Evolutionary conservation across 2,888 invertebrate species (phyloP), one percentile per base, ranked within the genome.

Genomic region (Lycophotia porphyrea): DNA sequence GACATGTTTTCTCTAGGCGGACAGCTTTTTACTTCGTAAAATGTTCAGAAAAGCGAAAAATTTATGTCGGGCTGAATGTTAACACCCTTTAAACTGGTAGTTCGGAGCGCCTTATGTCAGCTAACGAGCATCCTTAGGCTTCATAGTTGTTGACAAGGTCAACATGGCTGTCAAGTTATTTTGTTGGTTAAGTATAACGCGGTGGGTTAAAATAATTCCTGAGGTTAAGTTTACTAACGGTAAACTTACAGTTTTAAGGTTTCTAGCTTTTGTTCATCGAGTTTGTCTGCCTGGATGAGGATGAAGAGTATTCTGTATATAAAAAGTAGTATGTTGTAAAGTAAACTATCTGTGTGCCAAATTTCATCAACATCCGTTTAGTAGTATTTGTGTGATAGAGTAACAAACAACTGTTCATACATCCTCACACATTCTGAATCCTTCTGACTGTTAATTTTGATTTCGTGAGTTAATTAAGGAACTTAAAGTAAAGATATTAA

Each of bases 21-120:
- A 82, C 87, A 82, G 86, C 90, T 88, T 90, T 92, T 90, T 89
- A 86, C 84, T 84, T 73, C 72, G 80, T 88, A 88, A 89, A 89
- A 90, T 91, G 89, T 89, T 84, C 82, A 83, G 87, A 88, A 90
- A 90, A 90, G 85, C 88, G 87, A 88, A 89, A 90, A 89, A 84
- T 91, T 92, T 91, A 90, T 88, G 88, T 85, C 86, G 83, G 87
- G 84, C 71, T 75, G 85, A 86, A 88, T 89, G 90, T 91, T 90
- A 90, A 91, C 91, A 91, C 87, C 80, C 86, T 83, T 84, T 87
- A 87, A 89, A 89, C 86, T 84, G 86, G 84, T 90, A 89, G 89
- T 90, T 89, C 52, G 73, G 72, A 81, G 76, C 78, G 81, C 69
- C 79, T 76, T 74, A 78, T 67, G 74, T 70, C 63, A 74, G 84